Percentiles rank a stretch among this genome's conserved stretches.
Evolutionary conservation across 2,113 vertebrate species (phyloP).

Genomic region (Gila orcuttii): DNA sequence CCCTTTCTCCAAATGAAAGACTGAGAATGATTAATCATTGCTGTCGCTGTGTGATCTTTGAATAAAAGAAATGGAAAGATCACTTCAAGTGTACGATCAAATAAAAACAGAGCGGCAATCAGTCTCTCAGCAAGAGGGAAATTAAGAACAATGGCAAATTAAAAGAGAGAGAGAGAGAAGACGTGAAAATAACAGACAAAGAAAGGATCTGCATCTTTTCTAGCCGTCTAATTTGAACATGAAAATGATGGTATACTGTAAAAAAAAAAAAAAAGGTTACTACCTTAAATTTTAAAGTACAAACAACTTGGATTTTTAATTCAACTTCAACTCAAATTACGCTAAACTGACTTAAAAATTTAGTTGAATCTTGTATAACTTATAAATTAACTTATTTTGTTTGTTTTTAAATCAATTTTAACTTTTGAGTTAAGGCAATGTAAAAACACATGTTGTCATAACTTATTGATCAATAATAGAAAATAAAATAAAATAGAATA

Average conservation of each 20-base stretch:
- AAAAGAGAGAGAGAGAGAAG: slow-evolving; percentile 2
- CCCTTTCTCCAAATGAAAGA: slow-evolving; percentile 73
- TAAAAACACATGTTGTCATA: no score
- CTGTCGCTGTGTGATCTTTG: slow-evolving; percentile 78
- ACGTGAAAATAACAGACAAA: slow-evolving; percentile 44
- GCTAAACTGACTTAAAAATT: no score
- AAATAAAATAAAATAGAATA: no score
- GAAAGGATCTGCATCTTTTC: slow-evolving; percentile 26
- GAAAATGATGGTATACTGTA: not conserved
- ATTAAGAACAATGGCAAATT: slow-evolving; percentile 56
- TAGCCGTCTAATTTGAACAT: slow-evolving; percentile 1
- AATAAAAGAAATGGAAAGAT: slow-evolving; percentile 78
- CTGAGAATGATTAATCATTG: slow-evolving; percentile 77
- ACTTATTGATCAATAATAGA: no score
- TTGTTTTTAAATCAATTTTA: no score
- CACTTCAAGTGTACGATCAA: slow-evolving; percentile 60
- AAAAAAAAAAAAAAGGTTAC: no score
- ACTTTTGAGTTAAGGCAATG: no score
- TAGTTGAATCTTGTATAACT: no score
- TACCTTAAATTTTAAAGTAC: no score
- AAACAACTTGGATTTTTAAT: no score
- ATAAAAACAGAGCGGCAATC: slow-evolving; percentile 59
- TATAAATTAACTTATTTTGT: no score
- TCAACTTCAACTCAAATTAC: no score
- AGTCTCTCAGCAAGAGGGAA: slow-evolving; percentile 41